Base-by-base conservation (phyloP, 2,113 vertebrate genomes). In the Pelvicachromis taeniatus region DNA sequence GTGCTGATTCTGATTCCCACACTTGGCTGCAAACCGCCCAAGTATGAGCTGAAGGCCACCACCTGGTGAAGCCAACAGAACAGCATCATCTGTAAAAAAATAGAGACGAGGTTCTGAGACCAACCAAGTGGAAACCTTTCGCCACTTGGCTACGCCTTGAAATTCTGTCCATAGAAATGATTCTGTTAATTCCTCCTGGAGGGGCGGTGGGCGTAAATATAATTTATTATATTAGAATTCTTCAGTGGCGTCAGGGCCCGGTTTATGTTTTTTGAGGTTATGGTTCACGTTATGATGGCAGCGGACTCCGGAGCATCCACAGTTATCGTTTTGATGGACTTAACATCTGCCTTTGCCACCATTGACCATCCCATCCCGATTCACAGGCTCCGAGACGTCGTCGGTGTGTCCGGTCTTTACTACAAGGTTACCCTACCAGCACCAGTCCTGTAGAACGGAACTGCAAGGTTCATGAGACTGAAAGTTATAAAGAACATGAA, bases 51-150 rank as follows among this genome's bases (percentile, higher is more conserved):
- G 31, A 19, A 35, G 31, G 58, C 31, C 58, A 35, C 9, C 16
- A n/a, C 31, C 2, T 11, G 7, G 12, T 61, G 19, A n/a, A 61
- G 58, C 31, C 58, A 61, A 9, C 17, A 61, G 58, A 19, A 35
- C 58, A 16, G 17, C 55, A 5, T 58, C 14, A 58, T 58, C 16
- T 58, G 55, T 31, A 58, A 31, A 58, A 17, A 31, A 14, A 31
- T n/a, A 31, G 14, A 0, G 4, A 58, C 55, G 3, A 58, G 3
- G 26, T 59, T 59, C 56, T 59, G 14, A 31, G 26, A 58, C 14
- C 56, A 58, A 14, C 56, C 26, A 31, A 31, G 26, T 14, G n/a
- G 0, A 58, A 2, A 14, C 26, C 8, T 31, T 59, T 59, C 56
- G 0, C 26, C 26, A 59, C 14, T 31, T 59, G 56, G 26, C 29